Evolutionary conservation across 2,888 invertebrate genomes (phyloP), one percentile per base, ranked within the genome.

Genomic region (Torymus aiolomorphi): DNA sequence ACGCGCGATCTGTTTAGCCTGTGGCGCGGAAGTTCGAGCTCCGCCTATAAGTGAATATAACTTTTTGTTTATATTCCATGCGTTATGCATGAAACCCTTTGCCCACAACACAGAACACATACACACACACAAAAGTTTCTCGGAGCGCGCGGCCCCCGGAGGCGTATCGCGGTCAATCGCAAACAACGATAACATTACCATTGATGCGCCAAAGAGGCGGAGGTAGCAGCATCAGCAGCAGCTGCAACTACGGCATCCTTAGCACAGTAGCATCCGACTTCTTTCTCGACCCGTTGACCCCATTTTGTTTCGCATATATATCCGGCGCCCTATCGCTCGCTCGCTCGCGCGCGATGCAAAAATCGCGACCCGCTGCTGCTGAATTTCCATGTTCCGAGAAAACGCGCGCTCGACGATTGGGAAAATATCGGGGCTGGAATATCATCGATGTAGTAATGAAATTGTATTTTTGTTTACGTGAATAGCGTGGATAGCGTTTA

Each of bases 61-160:
- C 67, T 67, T 67, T 67, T 67, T 67, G 24, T 67, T 67, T 67
- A 54, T 67, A 54, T 24, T 67, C 54, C 67, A 67, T 52, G 24
- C 67, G 54, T 67, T 67, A 67, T 52, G 54, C 67, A 67, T 66
- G 67, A 67, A 54, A n/a, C 57, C 18, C 49, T 63, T 52, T 24
- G 66, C 52, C 24, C 31, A 16, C 24, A n/a, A 16, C 18, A 16
- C 14, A 24, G 18, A 24, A 24, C 42, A 1, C 42, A 31, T 5
- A 31, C 31, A 31, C 31, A 42, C 42, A 8, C 8, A 42, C 20
- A 20, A 49, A 65, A 16, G 16, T 65, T 65, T 65, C 51, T 18
- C n/a, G n/a, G 49, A 12, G 4, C 8, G 20, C 20, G 61, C 24
- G 24, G 24, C 24, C 12, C 18, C 20, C 20, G 49, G 52, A 66